phyloP scores from a whole-genome alignment of 2,113 vertebrate genomes.

The Siniperca knerii region DNA sequence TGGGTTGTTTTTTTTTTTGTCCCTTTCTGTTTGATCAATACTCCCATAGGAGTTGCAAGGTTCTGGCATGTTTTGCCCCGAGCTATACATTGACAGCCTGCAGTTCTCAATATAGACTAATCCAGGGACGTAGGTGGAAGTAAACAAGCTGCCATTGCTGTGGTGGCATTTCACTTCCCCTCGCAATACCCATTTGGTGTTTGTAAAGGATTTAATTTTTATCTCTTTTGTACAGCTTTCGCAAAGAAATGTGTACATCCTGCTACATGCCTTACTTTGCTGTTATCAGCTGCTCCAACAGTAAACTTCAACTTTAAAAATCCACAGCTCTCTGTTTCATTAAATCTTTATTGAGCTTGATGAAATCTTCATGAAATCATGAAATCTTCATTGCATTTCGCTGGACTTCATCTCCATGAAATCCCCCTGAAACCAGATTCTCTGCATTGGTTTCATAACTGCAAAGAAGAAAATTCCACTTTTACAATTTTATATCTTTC shows the following conservation, averaged over 20 bases:
- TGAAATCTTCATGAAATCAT: conserved; percentile 32
- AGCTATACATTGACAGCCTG: not conserved
- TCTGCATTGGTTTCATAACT: not conserved
- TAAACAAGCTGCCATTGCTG: conserved; percentile 30
- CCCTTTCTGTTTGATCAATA: not conserved
- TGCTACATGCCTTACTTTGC: not conserved
- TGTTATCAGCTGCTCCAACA: not conserved
- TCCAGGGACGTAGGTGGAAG: conserved; percentile 12
- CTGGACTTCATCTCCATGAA: conserved; percentile 21
- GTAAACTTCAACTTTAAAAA: not conserved
- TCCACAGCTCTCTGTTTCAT: not conserved
- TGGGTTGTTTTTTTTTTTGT: not conserved
- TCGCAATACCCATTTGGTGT: not conserved
- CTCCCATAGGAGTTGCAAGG: not conserved
- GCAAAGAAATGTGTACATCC: not conserved
- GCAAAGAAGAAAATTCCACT: not conserved
- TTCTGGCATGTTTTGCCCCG: conserved; percentile 7
- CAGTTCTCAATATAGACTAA: conserved; percentile 1
- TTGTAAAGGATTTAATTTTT: conserved; percentile 20
- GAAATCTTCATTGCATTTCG: conserved; percentile 30
- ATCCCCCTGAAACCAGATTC: conserved; percentile 1
- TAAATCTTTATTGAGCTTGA: conserved; percentile 16
- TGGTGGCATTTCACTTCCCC: conserved; percentile 19
- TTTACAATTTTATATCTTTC: not conserved
- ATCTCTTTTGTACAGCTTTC: conserved; percentile 7